Base-by-base conservation (phyloP, 2,888 invertebrate genomes). In the Macaria liturata region DNA sequence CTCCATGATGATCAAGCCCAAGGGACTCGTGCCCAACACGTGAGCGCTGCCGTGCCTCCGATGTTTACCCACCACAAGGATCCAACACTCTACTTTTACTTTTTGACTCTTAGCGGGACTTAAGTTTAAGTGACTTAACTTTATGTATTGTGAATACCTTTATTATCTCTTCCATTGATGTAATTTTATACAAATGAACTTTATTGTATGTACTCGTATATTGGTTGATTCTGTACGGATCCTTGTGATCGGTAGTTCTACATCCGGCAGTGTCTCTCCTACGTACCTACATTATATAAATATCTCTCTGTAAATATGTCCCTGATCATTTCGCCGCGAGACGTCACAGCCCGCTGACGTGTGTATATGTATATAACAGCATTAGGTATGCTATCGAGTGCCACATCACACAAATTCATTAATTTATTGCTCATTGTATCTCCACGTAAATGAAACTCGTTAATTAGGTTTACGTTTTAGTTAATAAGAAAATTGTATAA, bases 1-100 rank as follows among this genome's bases (percentile, higher is more conserved):
- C 1, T 95, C 95, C 59, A 97, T 98, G 97, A 97, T 97, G 97
- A 98, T 98, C 78, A 96, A 96, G 80, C 97, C 97, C 43, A 95
- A 94, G 86, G 95, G 95, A 59, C 90, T 93, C 68, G 86, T 84
- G 68, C 86, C 91, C 51, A 90, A 85, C 76, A 90, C 92, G 86
- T 92, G 90, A 91, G 73, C 53, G 32, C 45, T 40, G 31, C 54
- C 48, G 51, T 20, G 50, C 43, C 34, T 49, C 39, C 62, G 59
- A 81, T 83, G 86, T 86, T 87, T 81, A 77, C 76, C 83, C 81
- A 80, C 83, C 85, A 84, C 77, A 76, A 86, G 86, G 85, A 88
- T 87, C 87, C 82, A 63, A 37, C 34, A 50, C 43, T 9, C 3
- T n/a, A 32, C 42, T 8, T n/a, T 47, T 34, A 43, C 6, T 40